Base-by-base conservation (phyloP, 2,797 vertebrate genomes). In the Acanthurus lineatus region DNA sequence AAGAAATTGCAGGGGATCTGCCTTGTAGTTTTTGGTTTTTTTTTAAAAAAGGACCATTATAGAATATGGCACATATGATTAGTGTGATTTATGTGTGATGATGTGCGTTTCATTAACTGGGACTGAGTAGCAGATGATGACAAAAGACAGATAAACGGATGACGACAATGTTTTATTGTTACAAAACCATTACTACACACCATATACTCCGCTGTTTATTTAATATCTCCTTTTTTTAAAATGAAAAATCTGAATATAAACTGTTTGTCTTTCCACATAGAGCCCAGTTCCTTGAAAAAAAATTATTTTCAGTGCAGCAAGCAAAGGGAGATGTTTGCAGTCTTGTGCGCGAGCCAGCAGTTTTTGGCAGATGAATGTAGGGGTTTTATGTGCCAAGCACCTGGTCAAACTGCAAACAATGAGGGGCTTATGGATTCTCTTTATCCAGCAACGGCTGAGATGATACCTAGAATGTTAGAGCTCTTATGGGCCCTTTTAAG, bases 321-420 rank as follows among this genome's bases (percentile, higher is more conserved):
- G 87, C 79, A 84, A 89, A 89, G 90, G 80, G 87, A 93, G 91
- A 91, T 91, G 91, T 94, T 92, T 93, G 89, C 86, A 82, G 91
- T 88, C 76, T 92, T 91, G 93, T 91, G 78, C 74, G 63, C 25
- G 86, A 92, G 93, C 93, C 94, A 94, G 86, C 81, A 81, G 79
- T 87, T 94, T 88, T 93, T 95, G 94, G 95, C 94, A 94, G 90
- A 88, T 82, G 77, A 87, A 84, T 78, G 83, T 86, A 68, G 76
- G 83, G 83, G 82, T 73, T 92, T 91, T 91, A 87, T 78, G 88
- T 93, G 94, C 95, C 93, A 95, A 94, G 93, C 94, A 95, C 95
- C 94, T 95, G 94, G 95, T 95, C 94, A 95, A 93, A 94, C 91
- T 92, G 93, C 90, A 95, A 93, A 94, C 94, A 95, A 95, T 94